These are phyloP conservation scores for Watersipora subatra DNA, from an alignment of 1,140 invertebrate species.

Conservation along the genomic window DNA sequence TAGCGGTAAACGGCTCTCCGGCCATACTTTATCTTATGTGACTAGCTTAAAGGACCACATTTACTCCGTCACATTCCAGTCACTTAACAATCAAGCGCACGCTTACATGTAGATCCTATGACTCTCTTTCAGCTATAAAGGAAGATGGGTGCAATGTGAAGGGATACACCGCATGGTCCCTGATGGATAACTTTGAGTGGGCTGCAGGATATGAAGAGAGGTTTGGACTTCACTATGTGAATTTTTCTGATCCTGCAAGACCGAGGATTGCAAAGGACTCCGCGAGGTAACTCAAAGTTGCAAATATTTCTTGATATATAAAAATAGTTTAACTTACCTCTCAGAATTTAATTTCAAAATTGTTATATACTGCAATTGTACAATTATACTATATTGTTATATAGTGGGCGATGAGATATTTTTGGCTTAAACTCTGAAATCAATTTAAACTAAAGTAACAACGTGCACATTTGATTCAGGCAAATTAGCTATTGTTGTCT, in stretches of 20 bases:
- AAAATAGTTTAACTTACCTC: not conserved
- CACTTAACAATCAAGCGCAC: too few relatives aligned
- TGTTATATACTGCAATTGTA: not conserved
- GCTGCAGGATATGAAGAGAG: constrained; percentile 42
- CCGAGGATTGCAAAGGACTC: constrained; percentile 57
- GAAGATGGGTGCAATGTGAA: constrained; percentile 51
- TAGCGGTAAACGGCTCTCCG: too few relatives aligned
- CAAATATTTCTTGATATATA: too few relatives aligned
- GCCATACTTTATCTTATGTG: too few relatives aligned
- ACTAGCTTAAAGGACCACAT: too few relatives aligned
- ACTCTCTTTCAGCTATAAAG: constrained; percentile 44
- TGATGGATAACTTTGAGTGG: constrained; percentile 72
- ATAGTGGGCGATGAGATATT: too few relatives aligned
- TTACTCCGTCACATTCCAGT: too few relatives aligned
- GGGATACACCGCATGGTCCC: constrained; percentile 57
- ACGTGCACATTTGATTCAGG: too few relatives aligned
- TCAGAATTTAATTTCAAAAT: not conserved
- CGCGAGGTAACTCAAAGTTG: constrained; percentile 30
- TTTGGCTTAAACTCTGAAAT: not conserved
- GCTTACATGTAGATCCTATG: too few relatives aligned
- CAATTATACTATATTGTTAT: too few relatives aligned
- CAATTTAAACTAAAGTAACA: not conserved
- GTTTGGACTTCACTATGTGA: constrained; percentile 60
- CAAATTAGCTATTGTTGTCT: too few relatives aligned
- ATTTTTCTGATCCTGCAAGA: constrained; percentile 52